Percentiles rank a stretch among this genome's conserved stretches.
Evolutionary conservation across 2,888 invertebrate genomes (phyloP).

Genomic region (Cryptocheilus praepositus): DNA sequence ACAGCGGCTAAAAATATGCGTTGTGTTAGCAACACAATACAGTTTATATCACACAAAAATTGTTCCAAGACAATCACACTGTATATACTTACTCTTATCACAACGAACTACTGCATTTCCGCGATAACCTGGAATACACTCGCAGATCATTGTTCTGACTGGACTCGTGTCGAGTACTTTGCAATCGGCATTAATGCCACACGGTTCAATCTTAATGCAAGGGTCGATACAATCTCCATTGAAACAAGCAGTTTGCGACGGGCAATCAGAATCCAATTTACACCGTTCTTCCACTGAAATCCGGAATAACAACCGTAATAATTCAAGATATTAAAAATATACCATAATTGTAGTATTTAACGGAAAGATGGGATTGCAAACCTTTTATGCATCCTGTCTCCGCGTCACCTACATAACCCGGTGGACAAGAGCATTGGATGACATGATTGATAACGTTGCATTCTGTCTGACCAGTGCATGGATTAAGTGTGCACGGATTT

Average conservation of each 20-base stretch:
- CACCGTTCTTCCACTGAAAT: conserved; percentile 76
- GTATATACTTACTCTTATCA: conserved; percentile 82
- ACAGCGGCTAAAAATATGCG: conserved; percentile 75
- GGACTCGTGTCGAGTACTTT: conserved; percentile 88
- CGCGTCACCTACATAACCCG: conserved; percentile 82
- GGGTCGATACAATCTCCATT: conserved; percentile 89
- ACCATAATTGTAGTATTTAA: not conserved
- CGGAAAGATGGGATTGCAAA: conserved; percentile 28
- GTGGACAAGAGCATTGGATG: conserved; percentile 88
- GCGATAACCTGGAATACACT: conserved; percentile 89
- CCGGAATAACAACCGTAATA: conserved; percentile 1
- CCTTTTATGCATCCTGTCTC: conserved; percentile 80
- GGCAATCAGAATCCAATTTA: conserved; percentile 87
- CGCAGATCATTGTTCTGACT: conserved; percentile 91
- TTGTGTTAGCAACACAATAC: not conserved
- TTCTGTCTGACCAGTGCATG: conserved; percentile 84
- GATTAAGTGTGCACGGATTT: conserved; percentile 83
- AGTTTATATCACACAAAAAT: not conserved
- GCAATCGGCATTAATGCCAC: conserved; percentile 88
- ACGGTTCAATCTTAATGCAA: conserved; percentile 86
- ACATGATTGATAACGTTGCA: conserved; percentile 87
- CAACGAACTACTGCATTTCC: conserved; percentile 92
- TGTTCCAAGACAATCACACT: not conserved
- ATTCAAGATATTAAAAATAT: not conserved
- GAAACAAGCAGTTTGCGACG: conserved; percentile 88